Evolutionary conservation across 2,113 vertebrate genomes (phyloP).

Genomic region (Paralichthys olivaceus): DNA sequence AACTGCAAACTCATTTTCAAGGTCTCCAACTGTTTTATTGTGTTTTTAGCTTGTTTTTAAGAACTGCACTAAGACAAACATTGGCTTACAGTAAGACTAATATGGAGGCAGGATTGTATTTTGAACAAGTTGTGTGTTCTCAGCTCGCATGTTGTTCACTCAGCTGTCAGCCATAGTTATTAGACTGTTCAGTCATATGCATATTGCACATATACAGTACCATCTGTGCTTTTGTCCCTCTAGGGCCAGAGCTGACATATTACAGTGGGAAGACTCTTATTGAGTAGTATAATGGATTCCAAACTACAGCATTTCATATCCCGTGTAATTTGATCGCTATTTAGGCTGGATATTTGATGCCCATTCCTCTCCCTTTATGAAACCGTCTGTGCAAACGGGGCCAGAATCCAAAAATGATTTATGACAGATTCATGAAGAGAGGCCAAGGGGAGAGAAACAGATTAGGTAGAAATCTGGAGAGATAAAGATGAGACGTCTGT

Average conservation of each 20-base stretch:
- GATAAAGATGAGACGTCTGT: slow-evolving; percentile 84
- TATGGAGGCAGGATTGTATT: slow-evolving; percentile 30
- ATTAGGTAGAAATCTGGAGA: slow-evolving; percentile 84
- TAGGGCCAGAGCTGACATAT: slow-evolving; percentile 78
- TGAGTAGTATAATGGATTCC: slow-evolving; percentile 79
- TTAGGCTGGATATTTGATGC: slow-evolving; percentile 76
- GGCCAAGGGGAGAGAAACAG: slow-evolving; percentile 81
- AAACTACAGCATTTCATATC: slow-evolving; percentile 80
- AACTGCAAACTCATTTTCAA: slow-evolving; percentile 53
- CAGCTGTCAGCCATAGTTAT: slow-evolving; percentile 74
- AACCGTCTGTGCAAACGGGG: slow-evolving; percentile 78
- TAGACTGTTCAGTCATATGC: slow-evolving; percentile 78
- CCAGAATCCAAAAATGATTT: slow-evolving; percentile 83
- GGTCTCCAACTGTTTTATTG: slow-evolving; percentile 41
- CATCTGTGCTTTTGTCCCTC: slow-evolving; percentile 80
- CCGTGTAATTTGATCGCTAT: slow-evolving; percentile 77
- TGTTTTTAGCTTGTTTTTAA: slow-evolving; percentile 44
- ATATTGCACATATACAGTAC: slow-evolving; percentile 78
- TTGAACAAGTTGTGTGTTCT: slow-evolving; percentile 60
- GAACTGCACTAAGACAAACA: slow-evolving; percentile 34
- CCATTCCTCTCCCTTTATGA: slow-evolving; percentile 78
- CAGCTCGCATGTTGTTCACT: slow-evolving; percentile 67
- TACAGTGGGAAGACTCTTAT: slow-evolving; percentile 75
- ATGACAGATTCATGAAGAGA: slow-evolving; percentile 84
- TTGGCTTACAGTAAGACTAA: slow-evolving; percentile 25